Conservation (phyloP, 2,113 vertebrate species). For the Corvus moneduloides region DNA sequence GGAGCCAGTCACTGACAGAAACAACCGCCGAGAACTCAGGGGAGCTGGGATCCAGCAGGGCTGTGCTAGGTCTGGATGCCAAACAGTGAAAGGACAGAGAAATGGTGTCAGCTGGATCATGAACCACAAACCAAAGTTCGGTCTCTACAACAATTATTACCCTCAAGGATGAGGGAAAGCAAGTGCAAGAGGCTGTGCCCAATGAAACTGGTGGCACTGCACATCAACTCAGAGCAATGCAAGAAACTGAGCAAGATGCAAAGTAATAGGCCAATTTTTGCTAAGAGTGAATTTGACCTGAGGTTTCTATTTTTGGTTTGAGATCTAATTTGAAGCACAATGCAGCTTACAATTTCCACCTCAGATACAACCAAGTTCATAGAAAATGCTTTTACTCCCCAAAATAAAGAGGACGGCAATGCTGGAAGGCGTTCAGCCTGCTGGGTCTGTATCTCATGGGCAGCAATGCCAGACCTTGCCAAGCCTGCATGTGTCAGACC, state of each 20-base stretch:
- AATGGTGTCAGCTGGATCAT: background rate
- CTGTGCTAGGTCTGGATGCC: slow-evolving; percentile 82
- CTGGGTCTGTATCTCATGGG: background rate
- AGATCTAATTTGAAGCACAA: background rate
- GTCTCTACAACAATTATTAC: background rate
- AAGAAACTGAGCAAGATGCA: background rate
- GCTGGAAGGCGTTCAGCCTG: background rate
- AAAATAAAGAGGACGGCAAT: background rate
- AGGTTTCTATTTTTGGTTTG: background rate
- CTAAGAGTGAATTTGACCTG: background rate
- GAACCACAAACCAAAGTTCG: background rate
- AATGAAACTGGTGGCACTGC: background rate
- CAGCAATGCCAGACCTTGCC: background rate
- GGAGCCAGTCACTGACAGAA: slow-evolving; percentile 93
- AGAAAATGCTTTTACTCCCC: background rate
- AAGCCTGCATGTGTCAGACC: background rate
- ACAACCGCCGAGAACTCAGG: slow-evolving; percentile 85
- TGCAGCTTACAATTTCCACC: background rate
- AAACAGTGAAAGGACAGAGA: slow-evolving; percentile 11
- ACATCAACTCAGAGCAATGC: background rate
- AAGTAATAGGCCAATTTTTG: background rate
- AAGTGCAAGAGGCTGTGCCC: background rate
- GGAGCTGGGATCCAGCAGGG: slow-evolving; percentile 90
- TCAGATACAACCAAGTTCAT: background rate
- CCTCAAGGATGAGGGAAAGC: background rate